Percentiles rank a stretch among this genome's conserved stretches.
Evolutionary conservation across 2,888 invertebrate species (phyloP).

Genomic region (Drosophila algonquin): DNA sequence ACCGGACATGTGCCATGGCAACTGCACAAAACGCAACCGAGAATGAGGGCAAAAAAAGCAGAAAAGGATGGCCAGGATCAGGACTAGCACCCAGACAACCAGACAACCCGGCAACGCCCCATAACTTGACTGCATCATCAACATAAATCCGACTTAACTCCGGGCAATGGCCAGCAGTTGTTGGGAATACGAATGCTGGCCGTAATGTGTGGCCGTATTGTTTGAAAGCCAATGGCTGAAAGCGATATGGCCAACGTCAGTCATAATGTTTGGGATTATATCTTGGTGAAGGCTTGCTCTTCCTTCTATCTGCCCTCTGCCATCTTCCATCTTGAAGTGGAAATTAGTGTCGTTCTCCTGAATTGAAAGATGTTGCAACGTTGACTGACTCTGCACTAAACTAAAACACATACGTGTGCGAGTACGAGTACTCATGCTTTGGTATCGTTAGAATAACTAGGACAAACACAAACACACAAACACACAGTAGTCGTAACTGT

Average conservation of each 20-base stretch:
- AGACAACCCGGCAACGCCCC: slow-evolving; percentile 1
- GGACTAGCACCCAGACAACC: background rate
- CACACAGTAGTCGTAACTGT: background rate
- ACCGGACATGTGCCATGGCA: slow-evolving; percentile 40
- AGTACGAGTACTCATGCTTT: too few relatives aligned
- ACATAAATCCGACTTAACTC: slow-evolving; percentile 78
- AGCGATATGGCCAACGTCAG: slow-evolving; percentile 49
- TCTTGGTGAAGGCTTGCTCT: background rate
- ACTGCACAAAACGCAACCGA: slow-evolving; percentile 43
- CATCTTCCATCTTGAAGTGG: background rate
- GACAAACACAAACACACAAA: background rate
- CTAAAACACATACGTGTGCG: slow-evolving; percentile 9
- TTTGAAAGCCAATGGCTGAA: slow-evolving; percentile 8
- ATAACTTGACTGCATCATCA: slow-evolving; percentile 56
- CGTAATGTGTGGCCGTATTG: slow-evolving; percentile 40
- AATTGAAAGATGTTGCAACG: slow-evolving; percentile 31
- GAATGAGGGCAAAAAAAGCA: background rate
- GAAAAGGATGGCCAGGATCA: background rate
- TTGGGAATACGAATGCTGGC: slow-evolving; percentile 22
- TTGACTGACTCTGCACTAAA: slow-evolving; percentile 14
- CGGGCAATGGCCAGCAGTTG: slow-evolving; percentile 46
- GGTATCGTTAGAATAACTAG: slow-evolving; percentile 12
- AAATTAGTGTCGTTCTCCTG: slow-evolving; percentile 32
- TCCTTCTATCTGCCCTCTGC: too few relatives aligned
- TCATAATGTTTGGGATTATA: slow-evolving; percentile 43